Conservation (phyloP, 2,113 vertebrate genomes). For the Antechinus stuartii region DNA sequence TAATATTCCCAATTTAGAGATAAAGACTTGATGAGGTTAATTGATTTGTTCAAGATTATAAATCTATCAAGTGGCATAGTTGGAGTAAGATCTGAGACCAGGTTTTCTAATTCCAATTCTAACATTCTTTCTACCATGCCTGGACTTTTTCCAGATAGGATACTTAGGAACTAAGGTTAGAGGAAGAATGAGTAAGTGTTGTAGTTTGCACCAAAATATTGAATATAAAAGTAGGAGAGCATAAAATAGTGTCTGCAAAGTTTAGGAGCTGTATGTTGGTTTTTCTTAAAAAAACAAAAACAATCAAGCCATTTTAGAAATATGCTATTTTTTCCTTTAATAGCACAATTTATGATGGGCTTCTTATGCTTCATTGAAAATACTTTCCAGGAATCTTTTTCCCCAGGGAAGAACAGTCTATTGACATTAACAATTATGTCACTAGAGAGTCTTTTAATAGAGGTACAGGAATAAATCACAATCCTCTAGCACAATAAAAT, state of each 20-base stretch:
- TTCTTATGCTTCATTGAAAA: slow-evolving; percentile 74
- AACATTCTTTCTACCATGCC: neutral
- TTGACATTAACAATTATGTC: slow-evolving; percentile 76
- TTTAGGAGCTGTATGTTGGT: neutral
- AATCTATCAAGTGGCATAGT: neutral
- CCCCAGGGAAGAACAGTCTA: slow-evolving; percentile 29
- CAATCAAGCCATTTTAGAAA: slow-evolving; percentile 6
- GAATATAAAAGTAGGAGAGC: slow-evolving; percentile 2
- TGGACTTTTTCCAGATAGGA: neutral
- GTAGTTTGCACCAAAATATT: neutral
- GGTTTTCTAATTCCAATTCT: neutral
- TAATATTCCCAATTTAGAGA: neutral
- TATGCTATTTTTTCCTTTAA: slow-evolving; percentile 62
- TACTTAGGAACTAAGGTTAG: neutral
- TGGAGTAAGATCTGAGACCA: no score
- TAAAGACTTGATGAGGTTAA: neutral
- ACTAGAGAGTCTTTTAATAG: slow-evolving; percentile 70
- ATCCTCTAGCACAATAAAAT: slow-evolving; percentile 56
- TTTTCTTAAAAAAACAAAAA: neutral
- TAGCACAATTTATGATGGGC: slow-evolving; percentile 54
- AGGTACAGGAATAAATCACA: slow-evolving; percentile 77
- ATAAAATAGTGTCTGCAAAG: slow-evolving; percentile 10
- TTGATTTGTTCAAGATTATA: neutral
- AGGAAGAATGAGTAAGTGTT: neutral
- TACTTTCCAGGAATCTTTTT: slow-evolving; percentile 65